Conservation (phyloP, 2,888 invertebrate genomes). For the Epistrophe grossulariae region DNA sequence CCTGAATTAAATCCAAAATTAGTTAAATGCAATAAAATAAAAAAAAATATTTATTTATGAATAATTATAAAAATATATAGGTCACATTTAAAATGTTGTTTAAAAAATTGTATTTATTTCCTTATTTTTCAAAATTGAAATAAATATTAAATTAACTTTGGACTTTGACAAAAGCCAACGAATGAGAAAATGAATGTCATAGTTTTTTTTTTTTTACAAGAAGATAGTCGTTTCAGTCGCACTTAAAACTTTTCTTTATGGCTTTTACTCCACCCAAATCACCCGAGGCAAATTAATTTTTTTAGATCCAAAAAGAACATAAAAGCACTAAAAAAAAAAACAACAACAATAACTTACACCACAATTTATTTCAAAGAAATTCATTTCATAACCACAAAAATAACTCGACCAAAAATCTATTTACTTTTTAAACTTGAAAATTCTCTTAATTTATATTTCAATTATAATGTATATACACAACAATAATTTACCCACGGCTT, state of each 20-base stretch:
- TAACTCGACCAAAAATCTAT: neutral
- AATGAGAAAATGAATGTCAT: no score
- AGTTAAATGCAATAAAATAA: no score
- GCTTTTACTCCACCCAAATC: neutral
- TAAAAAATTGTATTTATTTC: no score
- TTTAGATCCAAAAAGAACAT: neutral
- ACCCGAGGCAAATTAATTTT: neutral
- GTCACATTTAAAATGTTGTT: no score
- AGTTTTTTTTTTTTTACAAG: no score
- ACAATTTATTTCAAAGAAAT: constrained; percentile 5
- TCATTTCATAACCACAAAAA: neutral
- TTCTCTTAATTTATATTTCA: neutral
- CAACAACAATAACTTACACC: constrained; percentile 21
- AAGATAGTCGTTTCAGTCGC: no score
- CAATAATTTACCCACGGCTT: neutral
- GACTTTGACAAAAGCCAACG: no score
- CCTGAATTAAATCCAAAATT: no score
- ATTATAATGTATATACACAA: neutral
- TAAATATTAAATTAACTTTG: no score
- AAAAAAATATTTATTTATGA: no score
- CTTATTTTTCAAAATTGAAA: no score
- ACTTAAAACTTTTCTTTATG: neutral
- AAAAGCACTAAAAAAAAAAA: neutral
- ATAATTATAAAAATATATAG: no score
- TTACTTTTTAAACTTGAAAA: constrained; percentile 3